Evolutionary conservation across 2,797 vertebrate genomes (phyloP).

Genomic region (Sebastes miniatus): DNA sequence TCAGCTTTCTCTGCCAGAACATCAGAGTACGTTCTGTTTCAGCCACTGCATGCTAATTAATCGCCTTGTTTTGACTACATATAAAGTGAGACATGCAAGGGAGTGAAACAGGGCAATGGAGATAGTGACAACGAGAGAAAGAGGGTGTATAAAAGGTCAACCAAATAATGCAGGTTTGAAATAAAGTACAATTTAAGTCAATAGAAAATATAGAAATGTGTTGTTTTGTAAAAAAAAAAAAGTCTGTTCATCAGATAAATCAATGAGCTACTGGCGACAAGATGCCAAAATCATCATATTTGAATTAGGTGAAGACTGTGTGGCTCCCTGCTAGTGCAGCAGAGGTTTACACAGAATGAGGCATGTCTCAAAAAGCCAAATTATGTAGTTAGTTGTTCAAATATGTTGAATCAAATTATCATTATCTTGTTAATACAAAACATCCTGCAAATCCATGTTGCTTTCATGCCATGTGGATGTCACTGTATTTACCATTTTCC

Average conservation of each 20-base stretch:
- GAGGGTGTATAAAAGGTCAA: neutral
- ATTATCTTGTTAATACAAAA: neutral
- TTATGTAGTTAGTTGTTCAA: neutral
- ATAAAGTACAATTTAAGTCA: neutral
- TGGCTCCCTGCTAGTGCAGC: neutral
- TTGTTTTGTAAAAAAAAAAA: neutral
- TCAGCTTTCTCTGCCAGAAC: constrained; percentile 2
- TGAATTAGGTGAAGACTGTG: neutral
- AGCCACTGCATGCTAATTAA: neutral
- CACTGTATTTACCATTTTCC: neutral
- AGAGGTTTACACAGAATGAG: neutral
- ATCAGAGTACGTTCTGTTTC: neutral
- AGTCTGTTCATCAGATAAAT: neutral
- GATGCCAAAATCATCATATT: neutral
- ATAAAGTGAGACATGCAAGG: neutral
- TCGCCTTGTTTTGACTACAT: neutral
- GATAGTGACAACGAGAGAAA: neutral
- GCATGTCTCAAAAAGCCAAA: neutral
- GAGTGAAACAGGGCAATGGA: neutral
- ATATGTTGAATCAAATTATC: neutral
- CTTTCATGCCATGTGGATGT: neutral
- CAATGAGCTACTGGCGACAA: neutral
- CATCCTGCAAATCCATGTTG: neutral
- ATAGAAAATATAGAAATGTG: neutral
- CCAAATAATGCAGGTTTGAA: neutral